Evolutionary conservation across 1,140 invertebrate species (phyloP).

Genomic region (Sinonovacula constricta): DNA sequence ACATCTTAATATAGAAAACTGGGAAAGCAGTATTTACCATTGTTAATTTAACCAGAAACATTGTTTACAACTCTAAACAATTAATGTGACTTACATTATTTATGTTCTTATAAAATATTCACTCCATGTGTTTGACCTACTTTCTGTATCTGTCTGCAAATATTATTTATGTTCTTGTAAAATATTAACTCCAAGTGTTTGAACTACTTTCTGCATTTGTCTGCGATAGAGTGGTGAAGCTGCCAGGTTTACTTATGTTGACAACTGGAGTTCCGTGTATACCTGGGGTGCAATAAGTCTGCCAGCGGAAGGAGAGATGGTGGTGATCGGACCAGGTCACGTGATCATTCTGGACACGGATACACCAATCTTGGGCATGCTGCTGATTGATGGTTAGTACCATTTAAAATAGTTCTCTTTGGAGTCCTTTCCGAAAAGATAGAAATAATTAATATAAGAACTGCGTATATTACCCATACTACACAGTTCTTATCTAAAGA

Average conservation of each 20-base stretch:
- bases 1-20: too few relatives aligned
- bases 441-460: not conserved
- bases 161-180: too few relatives aligned
- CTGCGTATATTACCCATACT: not conserved
- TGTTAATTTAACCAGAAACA: too few relatives aligned
- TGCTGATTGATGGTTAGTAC: conserved; percentile 64
- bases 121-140: too few relatives aligned
- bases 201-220: not conserved
- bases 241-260: conserved; percentile 62
- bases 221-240: conserved; percentile 32
- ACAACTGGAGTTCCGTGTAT: conserved; percentile 66
- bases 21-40: too few relatives aligned
- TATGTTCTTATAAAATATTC: too few relatives aligned
- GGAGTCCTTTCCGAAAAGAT: not conserved
- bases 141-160: too few relatives aligned
- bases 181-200: too few relatives aligned
- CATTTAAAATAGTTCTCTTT: not conserved
- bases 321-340: conserved; percentile 64
- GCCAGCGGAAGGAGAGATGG: conserved; percentile 66
- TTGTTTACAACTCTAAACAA: too few relatives aligned
- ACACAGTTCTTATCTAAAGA: not conserved
- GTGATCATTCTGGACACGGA: conserved; percentile 64
- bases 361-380: conserved; percentile 64
- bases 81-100: too few relatives aligned
- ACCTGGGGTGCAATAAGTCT: conserved; percentile 64